Base-by-base conservation (phyloP, 2,888 invertebrate species). In the Himalopsyche anomala region DNA sequence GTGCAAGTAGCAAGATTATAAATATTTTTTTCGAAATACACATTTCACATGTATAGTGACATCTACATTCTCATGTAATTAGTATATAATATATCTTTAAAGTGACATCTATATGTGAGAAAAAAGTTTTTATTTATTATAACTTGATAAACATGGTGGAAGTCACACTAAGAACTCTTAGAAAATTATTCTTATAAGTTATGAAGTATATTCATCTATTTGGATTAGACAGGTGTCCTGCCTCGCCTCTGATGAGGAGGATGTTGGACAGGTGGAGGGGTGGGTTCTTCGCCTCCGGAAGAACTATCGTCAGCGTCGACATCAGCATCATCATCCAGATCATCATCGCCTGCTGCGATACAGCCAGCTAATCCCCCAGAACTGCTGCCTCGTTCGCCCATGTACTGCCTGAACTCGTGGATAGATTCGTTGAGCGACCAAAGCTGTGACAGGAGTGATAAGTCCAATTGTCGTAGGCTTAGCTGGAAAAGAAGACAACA, bases 341-440 rank as follows among this genome's bases (percentile, higher is more conserved):
- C 87, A n/a, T 86, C 87, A 9, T 85, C 87, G 56, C 79, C 88
- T 11, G 45, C 93, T 90, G 90, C 94, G 89, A 91, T 91, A 28
- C 56, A 80, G 91, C 91, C 51, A 89, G 89, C 94, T 91, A 88
- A 92, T 89, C 89, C 94, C 89, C 91, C 94, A 90, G 90, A 94
- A 90, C 92, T 94, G 91, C 90, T 93, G 90, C 90, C 94, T 89
- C 91, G 91, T 36, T 81, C 83, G 91, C 91, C 56, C 87, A 96
- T 91, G 89, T 96, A 94, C 89, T 95, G 95, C 80, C 96, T 95
- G 93, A 97, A 98, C 89, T 98, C 97, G 90, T 98, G 97, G 91
- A 98, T 98, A 74, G 97, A 96, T 91, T 98, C 98, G 92, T 98
- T 98, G 83, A 98, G 94, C 1, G 97, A 96, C 97, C 98, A 98